Percentiles rank a stretch among this genome's conserved stretches.
These are phyloP conservation scores for Hirudinaria manillensis DNA, from an alignment of 2,888 invertebrate genomes.

Conservation along the genomic window DNA sequence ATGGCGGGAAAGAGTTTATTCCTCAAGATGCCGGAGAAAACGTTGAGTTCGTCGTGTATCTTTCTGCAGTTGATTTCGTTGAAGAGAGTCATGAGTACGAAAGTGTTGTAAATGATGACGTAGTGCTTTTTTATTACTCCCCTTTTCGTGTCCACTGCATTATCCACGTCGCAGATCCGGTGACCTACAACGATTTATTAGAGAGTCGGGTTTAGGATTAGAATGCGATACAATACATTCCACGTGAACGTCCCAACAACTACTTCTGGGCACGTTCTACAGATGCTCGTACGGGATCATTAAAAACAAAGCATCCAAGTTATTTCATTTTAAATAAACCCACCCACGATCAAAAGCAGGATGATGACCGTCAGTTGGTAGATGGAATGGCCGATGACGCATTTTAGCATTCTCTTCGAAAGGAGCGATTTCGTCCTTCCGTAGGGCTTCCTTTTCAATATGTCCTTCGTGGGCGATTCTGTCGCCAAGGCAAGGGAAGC, in stretches of 20 bases:
- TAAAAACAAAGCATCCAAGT: not conserved
- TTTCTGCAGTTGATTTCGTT: constrained; percentile 99
- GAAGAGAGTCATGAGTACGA: constrained; percentile 99
- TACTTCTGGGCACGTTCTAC: not conserved
- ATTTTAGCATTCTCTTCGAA: constrained; percentile 97
- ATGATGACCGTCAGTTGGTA: constrained; percentile 94
- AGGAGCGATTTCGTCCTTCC: constrained; percentile 96
- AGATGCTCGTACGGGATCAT: not conserved
- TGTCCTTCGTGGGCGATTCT: constrained; percentile 87
- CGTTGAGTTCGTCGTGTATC: constrained; percentile 97
- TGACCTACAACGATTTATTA: constrained; percentile 6
- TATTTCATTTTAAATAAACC: not conserved
- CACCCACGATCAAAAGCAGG: constrained; percentile 58
- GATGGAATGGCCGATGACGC: constrained; percentile 92
- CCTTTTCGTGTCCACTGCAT: not conserved
- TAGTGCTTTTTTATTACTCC: constrained; percentile 74
- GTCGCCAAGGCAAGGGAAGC: constrained; percentile 94
- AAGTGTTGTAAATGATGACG: constrained; percentile 98
- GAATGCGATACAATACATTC: not conserved
- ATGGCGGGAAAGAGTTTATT: constrained; percentile 97
- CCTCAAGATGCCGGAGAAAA: constrained; percentile 70
- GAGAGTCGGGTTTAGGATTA: not conserved
- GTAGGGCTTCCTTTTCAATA: constrained; percentile 88
- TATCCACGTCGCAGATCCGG: constrained; percentile 9
- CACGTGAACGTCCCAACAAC: not conserved